phyloP scores from a whole-genome alignment of 2,888 invertebrate species.

The Xylota segnis region DNA sequence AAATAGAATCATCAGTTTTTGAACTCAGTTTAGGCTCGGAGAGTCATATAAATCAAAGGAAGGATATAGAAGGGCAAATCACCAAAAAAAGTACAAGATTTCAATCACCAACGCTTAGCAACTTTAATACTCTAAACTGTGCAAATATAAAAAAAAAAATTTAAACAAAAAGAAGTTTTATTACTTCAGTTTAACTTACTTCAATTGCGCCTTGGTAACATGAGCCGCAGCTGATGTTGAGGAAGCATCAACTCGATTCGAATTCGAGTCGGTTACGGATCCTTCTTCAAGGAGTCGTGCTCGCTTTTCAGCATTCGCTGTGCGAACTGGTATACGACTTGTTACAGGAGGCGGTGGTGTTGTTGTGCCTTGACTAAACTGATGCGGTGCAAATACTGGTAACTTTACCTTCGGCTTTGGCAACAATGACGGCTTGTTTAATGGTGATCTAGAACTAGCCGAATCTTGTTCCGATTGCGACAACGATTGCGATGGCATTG shows the following conservation, averaged over 20 bases:
- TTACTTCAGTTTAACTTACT: constrained; percentile 71
- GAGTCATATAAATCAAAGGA: not conserved
- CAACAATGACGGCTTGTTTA: constrained; percentile 82
- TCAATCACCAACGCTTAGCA: constrained; percentile 44
- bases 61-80: constrained; percentile 59
- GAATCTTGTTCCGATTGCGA: constrained; percentile 55
- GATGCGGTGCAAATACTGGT: constrained; percentile 77
- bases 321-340: constrained; percentile 84
- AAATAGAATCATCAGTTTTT: constrained; percentile 14
- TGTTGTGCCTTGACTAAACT: constrained; percentile 43
- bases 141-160: constrained; percentile 34
- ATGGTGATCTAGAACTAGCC: constrained; percentile 51
- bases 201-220: constrained; percentile 64
- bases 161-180: constrained; percentile 2
- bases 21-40: not conserved
- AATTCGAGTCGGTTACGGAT: constrained; percentile 42
- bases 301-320: constrained; percentile 83
- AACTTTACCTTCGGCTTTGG: constrained; percentile 83
- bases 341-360: constrained; percentile 76
- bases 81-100: constrained; percentile 46
- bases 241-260: constrained; percentile 44
- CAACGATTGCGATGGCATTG: constrained; percentile 55
- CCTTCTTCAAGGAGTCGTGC: constrained; percentile 79
- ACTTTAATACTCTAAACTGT: constrained; percentile 38
- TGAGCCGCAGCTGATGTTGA: constrained; percentile 54